Base-by-base conservation (phyloP, 1,140 invertebrate species). In the Lepidurus packardi region DNA sequence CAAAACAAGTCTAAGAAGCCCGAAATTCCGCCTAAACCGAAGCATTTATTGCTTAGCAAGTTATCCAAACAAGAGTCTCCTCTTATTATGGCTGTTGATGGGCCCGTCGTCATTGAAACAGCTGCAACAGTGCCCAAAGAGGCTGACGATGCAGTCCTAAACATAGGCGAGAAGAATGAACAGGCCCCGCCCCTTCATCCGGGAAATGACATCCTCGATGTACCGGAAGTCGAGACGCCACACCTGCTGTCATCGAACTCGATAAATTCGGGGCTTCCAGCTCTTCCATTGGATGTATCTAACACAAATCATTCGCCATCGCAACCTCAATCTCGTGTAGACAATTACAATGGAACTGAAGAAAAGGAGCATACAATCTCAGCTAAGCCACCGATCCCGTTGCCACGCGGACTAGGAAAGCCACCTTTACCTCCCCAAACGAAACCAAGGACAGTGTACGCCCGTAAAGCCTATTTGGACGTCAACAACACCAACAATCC, bases 371-470 rank as follows among this genome's bases (percentile, higher is more conserved):
- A 13, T 5, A 65, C 53, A 24, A 45, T 77, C 43, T 2, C 75
- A 47, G 41, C 41, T 8, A 77, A 77, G 42, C 75, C 75, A 2
- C 78, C 78, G 6, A 74, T 78, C 43, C 78, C 78, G 3, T 45
- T 73, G 73, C 73, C 78, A 16, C 73, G 78, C 7, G 65, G 43
- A 16, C 42, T 74, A 42, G 78, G 65, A 24, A 78, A 78, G 42
- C 78, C 78, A 4, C 78, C 78, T 6, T 74, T 78, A 24, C 78
- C 78, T 24, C 78, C 78, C 1, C 78, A 74, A 45, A 74, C 73
- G 21, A 78, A 78, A 47, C 78, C 78, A 8, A 43, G 78, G 47
- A 74, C 73, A 42, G 13, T 74, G 9, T 65, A 77, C 76, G 76
- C 76, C 43, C 78, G 78, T 43, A 74, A 75, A 45, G 75, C 44